Evolutionary conservation across 2,888 invertebrate genomes (phyloP).

Genomic region (Cephus spinipes): DNA sequence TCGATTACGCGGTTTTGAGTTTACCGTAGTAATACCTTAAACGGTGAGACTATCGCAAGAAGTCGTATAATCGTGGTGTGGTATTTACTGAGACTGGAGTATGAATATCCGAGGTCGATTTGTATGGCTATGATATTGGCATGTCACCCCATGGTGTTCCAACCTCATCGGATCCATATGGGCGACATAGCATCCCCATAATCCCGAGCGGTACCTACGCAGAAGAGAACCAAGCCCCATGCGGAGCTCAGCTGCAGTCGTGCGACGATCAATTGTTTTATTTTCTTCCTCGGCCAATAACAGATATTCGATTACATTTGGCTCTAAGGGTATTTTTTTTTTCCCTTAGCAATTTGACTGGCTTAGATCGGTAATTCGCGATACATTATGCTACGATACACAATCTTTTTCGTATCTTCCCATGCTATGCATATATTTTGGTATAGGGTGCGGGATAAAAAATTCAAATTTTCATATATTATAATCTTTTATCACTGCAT

Average conservation of each 20-base stretch:
- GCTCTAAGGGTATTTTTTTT: not conserved
- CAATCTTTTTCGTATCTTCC: not conserved
- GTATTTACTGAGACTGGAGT: conserved; percentile 39
- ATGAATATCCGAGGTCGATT: conserved; percentile 38
- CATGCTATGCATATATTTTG: not conserved
- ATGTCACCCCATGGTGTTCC: conserved; percentile 34
- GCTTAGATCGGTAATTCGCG: conserved; percentile 13
- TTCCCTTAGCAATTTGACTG: conserved; percentile 19
- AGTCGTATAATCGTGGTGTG: conserved; percentile 8
- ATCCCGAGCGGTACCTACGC: conserved; percentile 1
- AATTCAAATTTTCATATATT: not conserved
- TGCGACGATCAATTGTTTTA: conserved; percentile 21
- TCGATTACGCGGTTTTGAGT: too few relatives aligned
- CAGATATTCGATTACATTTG: conserved; percentile 25
- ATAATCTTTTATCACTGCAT: too few relatives aligned
- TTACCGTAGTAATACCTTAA: too few relatives aligned
- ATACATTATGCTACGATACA: not conserved
- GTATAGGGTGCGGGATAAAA: not conserved
- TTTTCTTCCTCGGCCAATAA: conserved; percentile 12
- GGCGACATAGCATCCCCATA: not conserved
- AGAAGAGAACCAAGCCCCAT: not conserved
- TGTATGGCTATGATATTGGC: conserved; percentile 41
- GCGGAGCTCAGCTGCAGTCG: conserved; percentile 22
- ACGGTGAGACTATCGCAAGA: not conserved
- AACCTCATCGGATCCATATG: conserved; percentile 18